These are phyloP conservation scores for Pelosia muscerda DNA, from an alignment of 2,888 invertebrate genomes.

Conservation along the genomic window DNA sequence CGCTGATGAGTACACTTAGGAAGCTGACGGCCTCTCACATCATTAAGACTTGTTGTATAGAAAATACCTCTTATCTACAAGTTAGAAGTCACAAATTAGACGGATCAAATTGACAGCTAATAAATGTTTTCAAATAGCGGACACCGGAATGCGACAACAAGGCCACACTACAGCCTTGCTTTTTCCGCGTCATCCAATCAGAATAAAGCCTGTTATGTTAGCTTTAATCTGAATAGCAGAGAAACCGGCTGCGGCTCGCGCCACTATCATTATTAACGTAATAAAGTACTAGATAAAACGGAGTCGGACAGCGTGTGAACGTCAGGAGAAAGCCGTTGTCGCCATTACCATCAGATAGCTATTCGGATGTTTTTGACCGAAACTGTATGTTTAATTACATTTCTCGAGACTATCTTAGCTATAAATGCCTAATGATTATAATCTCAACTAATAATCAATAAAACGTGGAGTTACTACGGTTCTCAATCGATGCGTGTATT, in stretches of 20 bases:
- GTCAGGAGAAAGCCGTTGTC: slow-evolving; percentile 80
- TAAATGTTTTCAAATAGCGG: slow-evolving; percentile 73
- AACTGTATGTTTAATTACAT: slow-evolving; percentile 65
- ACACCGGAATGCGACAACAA: slow-evolving; percentile 79
- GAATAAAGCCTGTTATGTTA: slow-evolving; percentile 74
- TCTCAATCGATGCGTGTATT: slow-evolving; percentile 48
- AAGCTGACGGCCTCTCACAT: slow-evolving; percentile 57
- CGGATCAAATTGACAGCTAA: slow-evolving; percentile 69
- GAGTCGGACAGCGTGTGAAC: slow-evolving; percentile 85
- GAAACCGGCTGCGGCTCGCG: slow-evolving; percentile 81
- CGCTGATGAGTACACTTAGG: slow-evolving; percentile 54
- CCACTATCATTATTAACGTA: slow-evolving; percentile 82
- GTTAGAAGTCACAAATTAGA: slow-evolving; percentile 63
- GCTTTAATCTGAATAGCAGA: slow-evolving; percentile 74
- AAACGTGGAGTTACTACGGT: slow-evolving; percentile 51
- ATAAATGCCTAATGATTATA: slow-evolving; percentile 66
- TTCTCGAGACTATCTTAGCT: slow-evolving; percentile 53
- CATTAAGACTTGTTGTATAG: slow-evolving; percentile 54
- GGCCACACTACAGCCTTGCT: slow-evolving; percentile 82
- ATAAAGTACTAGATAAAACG: slow-evolving; percentile 85
- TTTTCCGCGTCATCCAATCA: slow-evolving; percentile 83
- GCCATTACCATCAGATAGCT: slow-evolving; percentile 70
- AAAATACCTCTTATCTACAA: slow-evolving; percentile 43
- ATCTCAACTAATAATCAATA: slow-evolving; percentile 59
- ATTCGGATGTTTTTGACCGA: slow-evolving; percentile 65